Base-by-base conservation (phyloP, 2,113 vertebrate genomes). In the Elephantulus edwardii region DNA sequence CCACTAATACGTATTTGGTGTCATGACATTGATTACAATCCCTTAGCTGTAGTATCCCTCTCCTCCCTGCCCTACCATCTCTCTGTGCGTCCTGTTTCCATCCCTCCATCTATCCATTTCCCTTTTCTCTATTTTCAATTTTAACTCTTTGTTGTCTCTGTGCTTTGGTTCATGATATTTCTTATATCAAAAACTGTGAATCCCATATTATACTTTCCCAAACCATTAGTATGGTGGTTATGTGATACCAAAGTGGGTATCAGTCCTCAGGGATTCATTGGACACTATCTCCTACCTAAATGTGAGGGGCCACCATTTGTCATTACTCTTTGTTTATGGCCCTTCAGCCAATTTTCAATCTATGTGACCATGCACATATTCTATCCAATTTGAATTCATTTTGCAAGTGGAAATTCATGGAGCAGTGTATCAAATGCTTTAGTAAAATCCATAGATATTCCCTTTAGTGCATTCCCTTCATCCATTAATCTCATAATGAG, bases 361-460 rank as follows among this genome's bases (percentile, higher is more conserved):
- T 93, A 81, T 95, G 96, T 96, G 96, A 96, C 96, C 94, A 90
- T 38, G 95, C 92, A 95, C 94, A 94, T 95, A 92, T 91, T 92
- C 94, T 93, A 92, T 89, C 83, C 93, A 95, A 96, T 96, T 95
- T 96, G 94, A 96, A 96, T 96, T 96, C 95, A 96, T 96, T 96
- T 94, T 94, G 91, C 86, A 82, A 94, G 92, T 90, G 84, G 80
- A 92, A 96, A 96, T 96, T 96, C 95, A 96, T 86, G 91, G 86
- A 94, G 91, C 92, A 94, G 93, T 93, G 94, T 95, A 94, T 96
- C 89, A 94, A 92, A 95, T 77, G 94, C 90, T 90, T 95, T 94
- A 90, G 88, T 83, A 93, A 95, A 95, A 95, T 93, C 88, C 88
- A 91, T 95, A 92, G 88, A 83, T 95, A 94, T 94, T 91, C 95